Percentiles rank a stretch among this genome's conserved stretches.
These are phyloP conservation scores for Manis pentadactyla DNA, from an alignment of 2,797 vertebrate species.

Conservation along the genomic window DNA sequence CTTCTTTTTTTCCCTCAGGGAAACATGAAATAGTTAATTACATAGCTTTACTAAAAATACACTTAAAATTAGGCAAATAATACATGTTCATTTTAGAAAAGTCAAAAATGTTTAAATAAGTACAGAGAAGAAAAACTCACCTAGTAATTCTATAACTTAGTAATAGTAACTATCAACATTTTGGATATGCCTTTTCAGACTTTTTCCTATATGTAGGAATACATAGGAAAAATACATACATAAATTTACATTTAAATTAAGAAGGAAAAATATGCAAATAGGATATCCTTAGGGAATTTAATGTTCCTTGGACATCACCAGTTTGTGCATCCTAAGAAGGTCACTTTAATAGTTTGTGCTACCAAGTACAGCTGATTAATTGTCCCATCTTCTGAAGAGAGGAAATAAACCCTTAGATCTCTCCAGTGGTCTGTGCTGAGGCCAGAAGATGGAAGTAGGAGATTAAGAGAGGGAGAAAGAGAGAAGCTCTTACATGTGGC, in stretches of 20 bases:
- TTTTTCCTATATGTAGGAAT: neutral
- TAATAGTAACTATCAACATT: neutral
- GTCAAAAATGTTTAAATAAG: neutral
- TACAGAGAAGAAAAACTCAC: neutral
- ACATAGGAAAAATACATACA: neutral
- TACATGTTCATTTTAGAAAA: neutral
- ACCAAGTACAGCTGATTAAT: neutral
- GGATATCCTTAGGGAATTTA: neutral
- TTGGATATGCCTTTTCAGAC: neutral
- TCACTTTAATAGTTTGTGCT: neutral
- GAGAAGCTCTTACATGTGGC: neutral
- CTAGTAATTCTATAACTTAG: neutral
- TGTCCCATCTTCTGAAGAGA: neutral
- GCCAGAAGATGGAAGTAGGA: neutral
- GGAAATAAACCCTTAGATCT: neutral
- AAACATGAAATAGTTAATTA: slow-evolving; percentile 50
- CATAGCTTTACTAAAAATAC: slow-evolving; percentile 26
- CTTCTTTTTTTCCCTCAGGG: neutral
- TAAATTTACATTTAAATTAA: neutral
- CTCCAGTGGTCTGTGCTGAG: neutral
- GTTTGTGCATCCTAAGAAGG: neutral
- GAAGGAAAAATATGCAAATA: neutral
- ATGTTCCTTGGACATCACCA: neutral
- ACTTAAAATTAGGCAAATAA: slow-evolving; percentile 28
- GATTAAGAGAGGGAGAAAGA: neutral